A percentile compares a stretch with the other conserved stretches of the same genome.
Conservation (phyloP, 2,797 vertebrate genomes). For the Lerista edwardsae region DNA sequence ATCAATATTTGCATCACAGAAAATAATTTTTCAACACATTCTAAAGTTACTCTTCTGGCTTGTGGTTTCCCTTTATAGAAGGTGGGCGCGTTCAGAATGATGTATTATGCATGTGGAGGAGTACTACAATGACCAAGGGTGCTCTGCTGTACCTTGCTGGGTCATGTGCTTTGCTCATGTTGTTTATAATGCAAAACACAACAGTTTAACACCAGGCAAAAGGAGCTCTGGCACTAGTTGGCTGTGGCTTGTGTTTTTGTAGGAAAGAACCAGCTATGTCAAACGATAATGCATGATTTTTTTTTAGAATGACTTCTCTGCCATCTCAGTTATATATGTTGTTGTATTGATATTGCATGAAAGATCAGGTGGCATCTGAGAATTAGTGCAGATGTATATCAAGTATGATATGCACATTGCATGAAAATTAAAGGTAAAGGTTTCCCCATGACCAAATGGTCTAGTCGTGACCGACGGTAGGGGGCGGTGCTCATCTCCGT, state of each 20-base stretch:
- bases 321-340: not conserved
- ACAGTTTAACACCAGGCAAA: not conserved
- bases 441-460: no score
- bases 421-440: no score
- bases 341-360: not conserved
- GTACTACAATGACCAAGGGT: not conserved
- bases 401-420: not conserved
- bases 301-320: not conserved
- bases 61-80: not conserved
- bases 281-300: not conserved
- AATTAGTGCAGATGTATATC: not conserved
- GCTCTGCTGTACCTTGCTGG: not conserved
- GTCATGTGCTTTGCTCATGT: not conserved
- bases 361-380: not conserved
- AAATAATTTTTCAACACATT: slow-evolving; percentile 3
- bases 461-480: no score
- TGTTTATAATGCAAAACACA: slow-evolving; percentile 10
- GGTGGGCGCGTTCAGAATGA: not conserved
- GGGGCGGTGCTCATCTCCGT: no score
- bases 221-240: not conserved
- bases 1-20: slow-evolving; percentile 6
- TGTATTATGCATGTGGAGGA: not conserved
- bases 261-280: not conserved
- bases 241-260: not conserved
- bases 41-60: not conserved